Evolutionary conservation across 2,113 vertebrate genomes (phyloP), one percentile per base, ranked within the genome.

Genomic region (Catharus minimus): DNA sequence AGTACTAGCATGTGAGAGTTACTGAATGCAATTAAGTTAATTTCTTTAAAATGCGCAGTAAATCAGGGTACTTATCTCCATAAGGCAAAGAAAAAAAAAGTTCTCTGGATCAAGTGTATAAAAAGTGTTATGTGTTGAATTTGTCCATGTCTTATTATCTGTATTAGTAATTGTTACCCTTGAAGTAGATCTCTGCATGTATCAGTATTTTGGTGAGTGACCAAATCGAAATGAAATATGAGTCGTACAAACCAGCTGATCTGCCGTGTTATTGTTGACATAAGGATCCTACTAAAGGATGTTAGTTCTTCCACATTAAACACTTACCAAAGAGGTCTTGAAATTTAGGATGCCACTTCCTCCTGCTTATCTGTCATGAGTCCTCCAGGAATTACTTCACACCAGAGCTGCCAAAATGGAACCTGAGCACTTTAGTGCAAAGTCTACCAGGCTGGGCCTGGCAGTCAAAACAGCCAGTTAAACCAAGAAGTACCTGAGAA

Each of bases 121-220:
- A 3, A 86, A 83, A 80, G n/a, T 30, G 1, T 49, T 75, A 14
- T 6, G 2, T 46, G 23, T 56, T 52, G 68, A 86, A 79, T 7
- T 55, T 58, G 20, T 50, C 26, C 18, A 15, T 57, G 20, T 8
- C 27, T 61, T 33, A 26, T 33, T 75, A 60, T 68, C n/a, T 32
- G 68, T 69, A 46, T 66, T 32, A 57, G 4, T 32, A 64, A 75
- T 22, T 15, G 41, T 44, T 28, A 62, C 10, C 23, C n/a, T 44
- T 36, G 38, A 80, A 46, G 19, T 4, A 43, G 44, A 71, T 43
- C 38, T 75, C 17, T 71, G 10, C 47, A 26, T 52, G 6, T 19
- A 5, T 38, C 77, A 23, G 13, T 22, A 32, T 19, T 62, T 3
- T 32, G 53, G 11, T 7, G 0, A 0, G 0, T 39, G 23, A 64